Evolutionary conservation across 2,113 vertebrate genomes (phyloP).

Genomic region (Burhinus bistriatus): DNA sequence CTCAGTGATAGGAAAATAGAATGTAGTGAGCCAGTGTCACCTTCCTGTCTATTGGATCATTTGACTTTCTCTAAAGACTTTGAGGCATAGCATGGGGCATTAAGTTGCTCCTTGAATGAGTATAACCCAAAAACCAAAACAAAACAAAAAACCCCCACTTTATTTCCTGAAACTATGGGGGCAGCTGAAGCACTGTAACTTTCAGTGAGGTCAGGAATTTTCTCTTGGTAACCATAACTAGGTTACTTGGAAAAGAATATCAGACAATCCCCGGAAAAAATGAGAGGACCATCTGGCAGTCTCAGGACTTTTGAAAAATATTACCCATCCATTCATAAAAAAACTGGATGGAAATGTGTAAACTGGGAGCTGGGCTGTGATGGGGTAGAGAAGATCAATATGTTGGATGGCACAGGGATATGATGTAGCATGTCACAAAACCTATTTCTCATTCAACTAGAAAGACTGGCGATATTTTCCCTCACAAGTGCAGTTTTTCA

Average conservation of each 20-base stretch:
- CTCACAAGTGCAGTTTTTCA: neutral
- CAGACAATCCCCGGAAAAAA: neutral
- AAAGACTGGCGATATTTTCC: neutral
- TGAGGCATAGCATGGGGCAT: neutral
- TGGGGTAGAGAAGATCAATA: neutral
- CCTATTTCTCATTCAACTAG: neutral
- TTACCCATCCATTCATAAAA: neutral
- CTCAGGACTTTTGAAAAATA: neutral
- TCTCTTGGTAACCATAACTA: neutral
- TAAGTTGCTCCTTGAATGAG: neutral
- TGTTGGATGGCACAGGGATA: neutral
- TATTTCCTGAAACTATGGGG: neutral
- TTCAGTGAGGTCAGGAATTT: neutral
- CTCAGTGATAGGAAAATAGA: neutral
- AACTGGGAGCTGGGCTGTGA: neutral
- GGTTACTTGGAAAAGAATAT: neutral
- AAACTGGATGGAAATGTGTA: neutral
- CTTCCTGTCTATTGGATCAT: neutral
- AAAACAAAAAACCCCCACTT: rapidly evolving
- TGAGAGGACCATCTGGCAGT: neutral
- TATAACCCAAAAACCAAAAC: neutral
- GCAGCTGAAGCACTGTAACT: neutral
- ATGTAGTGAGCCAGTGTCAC: neutral
- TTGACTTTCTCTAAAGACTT: neutral
- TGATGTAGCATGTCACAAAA: neutral